Evolutionary conservation across 2,888 invertebrate genomes (phyloP).

Genomic region (Spicauda simplicius): DNA sequence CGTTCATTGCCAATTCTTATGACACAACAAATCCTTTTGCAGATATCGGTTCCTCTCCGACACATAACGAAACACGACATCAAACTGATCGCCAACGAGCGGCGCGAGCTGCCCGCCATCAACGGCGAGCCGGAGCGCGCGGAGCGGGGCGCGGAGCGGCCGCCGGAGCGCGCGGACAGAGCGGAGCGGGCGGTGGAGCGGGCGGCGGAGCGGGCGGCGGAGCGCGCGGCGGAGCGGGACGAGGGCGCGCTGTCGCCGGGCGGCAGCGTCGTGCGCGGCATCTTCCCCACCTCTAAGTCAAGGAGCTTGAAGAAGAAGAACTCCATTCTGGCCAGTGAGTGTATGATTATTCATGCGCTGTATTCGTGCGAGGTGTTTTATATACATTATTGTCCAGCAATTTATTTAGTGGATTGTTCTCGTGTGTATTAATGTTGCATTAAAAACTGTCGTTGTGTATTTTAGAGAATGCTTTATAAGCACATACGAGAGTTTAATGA

Average conservation of each 20-base stretch:
- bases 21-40: not conserved
- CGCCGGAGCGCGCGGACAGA: slow-evolving; percentile 12
- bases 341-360: slow-evolving; percentile 51
- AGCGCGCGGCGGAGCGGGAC: slow-evolving; percentile 35
- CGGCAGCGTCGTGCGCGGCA: slow-evolving; percentile 79
- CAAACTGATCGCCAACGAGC: slow-evolving; percentile 60
- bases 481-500: no score
- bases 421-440: no score
- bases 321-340: slow-evolving; percentile 89
- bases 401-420: no score
- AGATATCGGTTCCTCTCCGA: slow-evolving; percentile 66
- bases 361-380: not conserved
- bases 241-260: slow-evolving; percentile 64
- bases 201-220: not conserved
- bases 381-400: no score
- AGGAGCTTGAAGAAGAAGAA: slow-evolving; percentile 90
- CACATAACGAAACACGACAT: slow-evolving; percentile 74
- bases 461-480: no score
- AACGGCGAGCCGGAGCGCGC: slow-evolving; percentile 51
- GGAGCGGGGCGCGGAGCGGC: slow-evolving; percentile 1
- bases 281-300: slow-evolving; percentile 85
- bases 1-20: no score
- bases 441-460: no score
- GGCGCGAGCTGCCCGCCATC: slow-evolving; percentile 61
- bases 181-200: slow-evolving; percentile 4